Base-by-base conservation (phyloP, 2,888 invertebrate genomes). In the Pelosia muscerda region DNA sequence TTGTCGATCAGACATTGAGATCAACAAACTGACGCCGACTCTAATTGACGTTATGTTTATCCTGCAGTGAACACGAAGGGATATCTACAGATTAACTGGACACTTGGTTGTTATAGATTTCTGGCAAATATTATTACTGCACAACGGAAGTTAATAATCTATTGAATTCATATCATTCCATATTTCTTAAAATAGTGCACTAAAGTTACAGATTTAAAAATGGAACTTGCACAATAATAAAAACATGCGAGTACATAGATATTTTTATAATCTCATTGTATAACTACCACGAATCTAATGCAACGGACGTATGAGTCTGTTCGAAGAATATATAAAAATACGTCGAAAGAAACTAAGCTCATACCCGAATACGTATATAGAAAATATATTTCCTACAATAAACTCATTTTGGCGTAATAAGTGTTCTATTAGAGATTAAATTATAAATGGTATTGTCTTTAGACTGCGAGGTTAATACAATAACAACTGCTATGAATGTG, bases 1-100 rank as follows among this genome's bases (percentile, higher is more conserved):
- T 81, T 79, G 81, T 74, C 76, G 77, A 82, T 77, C 76, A 69
- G 73, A 76, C 70, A 57, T 66, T 62, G 74, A 71, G 76, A 77
- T 74, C 72, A 78, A 77, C 73, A 66, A 58, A 66, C 67, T 73
- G 65, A 72, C 71, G 66, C 69, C 70, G 72, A 70, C 74, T 66
- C 67, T 74, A 81, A 81, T 82, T 75, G 62, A 75, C 75, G 58
- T 58, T 66, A 54, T 71, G 31, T 72, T 79, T 63, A 71, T 66
- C 67, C 63, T 66, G 57, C 49, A 55, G 42, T 42, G 61, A 65
- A 74, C 67, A 65, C 58, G 11, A 68, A 62, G 55, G 65, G 72
- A 64, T 70, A 62, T 55, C 62, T 65, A 58, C 42, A 66, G 68
- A 72, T 67, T 66, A 26, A 31, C 31, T 49, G 23, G 22, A 65